A percentile compares a stretch with the other conserved stretches of the same genome.
phyloP scores from a whole-genome alignment of 2,888 invertebrate species.

The Geotrupes spiniger region DNA sequence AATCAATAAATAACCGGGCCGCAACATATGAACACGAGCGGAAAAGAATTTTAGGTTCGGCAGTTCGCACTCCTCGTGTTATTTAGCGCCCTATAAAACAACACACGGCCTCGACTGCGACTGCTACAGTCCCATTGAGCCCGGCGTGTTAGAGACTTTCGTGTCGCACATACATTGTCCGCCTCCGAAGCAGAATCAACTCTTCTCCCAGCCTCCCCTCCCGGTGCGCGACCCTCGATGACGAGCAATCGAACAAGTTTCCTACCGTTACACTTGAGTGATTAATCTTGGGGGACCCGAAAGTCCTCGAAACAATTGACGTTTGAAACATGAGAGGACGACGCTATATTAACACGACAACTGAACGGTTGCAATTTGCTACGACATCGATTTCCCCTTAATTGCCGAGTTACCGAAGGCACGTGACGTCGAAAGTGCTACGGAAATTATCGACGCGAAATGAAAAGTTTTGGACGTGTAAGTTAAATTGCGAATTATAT shows the following conservation, averaged over 20 bases:
- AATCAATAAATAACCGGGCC: slow-evolving; percentile 35
- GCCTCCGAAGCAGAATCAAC: not conserved
- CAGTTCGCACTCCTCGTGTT: slow-evolving; percentile 27
- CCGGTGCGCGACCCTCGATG: slow-evolving; percentile 11
- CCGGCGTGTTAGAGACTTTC: slow-evolving; percentile 14
- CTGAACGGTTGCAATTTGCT: not conserved
- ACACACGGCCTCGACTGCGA: slow-evolving; percentile 6
- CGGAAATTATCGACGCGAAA: slow-evolving; percentile 11
- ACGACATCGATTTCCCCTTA: not conserved
- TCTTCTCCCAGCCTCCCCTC: slow-evolving; percentile 13
- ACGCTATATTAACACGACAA: slow-evolving; percentile 4
- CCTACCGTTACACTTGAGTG: slow-evolving; percentile 19
- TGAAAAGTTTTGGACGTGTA: too few species aligned
- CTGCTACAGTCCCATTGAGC: slow-evolving; percentile 12
- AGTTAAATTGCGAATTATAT: too few species aligned
- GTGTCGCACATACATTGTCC: slow-evolving; percentile 20
- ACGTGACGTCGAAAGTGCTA: slow-evolving; percentile 1
- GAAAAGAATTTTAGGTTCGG: slow-evolving; percentile 33
- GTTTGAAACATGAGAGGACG: not conserved
- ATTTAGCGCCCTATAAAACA: slow-evolving; percentile 33
- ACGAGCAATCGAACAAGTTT: slow-evolving; percentile 21
- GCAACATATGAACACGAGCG: slow-evolving; percentile 32
- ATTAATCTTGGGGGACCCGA: slow-evolving; percentile 19
- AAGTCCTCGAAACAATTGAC: slow-evolving; percentile 20
- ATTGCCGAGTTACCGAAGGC: not conserved